Conservation (phyloP, 2,113 vertebrate species). For the Odontophorus gujanensis region DNA sequence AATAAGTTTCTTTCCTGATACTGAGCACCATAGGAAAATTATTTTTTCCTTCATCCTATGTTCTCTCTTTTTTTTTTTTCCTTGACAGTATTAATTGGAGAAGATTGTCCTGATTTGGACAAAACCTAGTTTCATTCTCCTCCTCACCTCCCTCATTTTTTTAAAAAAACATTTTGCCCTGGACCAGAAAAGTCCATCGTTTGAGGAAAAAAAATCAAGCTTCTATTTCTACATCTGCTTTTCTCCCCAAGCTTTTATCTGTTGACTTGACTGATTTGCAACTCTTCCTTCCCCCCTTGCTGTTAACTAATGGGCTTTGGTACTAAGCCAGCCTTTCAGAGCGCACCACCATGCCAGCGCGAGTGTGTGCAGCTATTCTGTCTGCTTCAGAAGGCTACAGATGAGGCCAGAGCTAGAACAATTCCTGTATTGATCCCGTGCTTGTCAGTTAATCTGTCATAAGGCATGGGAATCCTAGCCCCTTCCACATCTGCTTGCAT, state of each 20-base stretch:
- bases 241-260: slow-evolving; percentile 48
- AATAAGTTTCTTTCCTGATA: background rate
- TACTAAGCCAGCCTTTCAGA: slow-evolving; percentile 60
- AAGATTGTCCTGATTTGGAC: background rate
- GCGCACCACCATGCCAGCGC: slow-evolving; percentile 29
- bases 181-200: background rate
- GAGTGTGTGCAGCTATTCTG: slow-evolving; percentile 62
- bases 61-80: background rate
- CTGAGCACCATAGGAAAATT: background rate
- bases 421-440: slow-evolving; percentile 65
- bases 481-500: slow-evolving; percentile 77
- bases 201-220: slow-evolving; percentile 28
- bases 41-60: background rate
- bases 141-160: background rate
- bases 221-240: slow-evolving; percentile 31
- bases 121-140: background rate
- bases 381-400: slow-evolving; percentile 40
- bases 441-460: slow-evolving; percentile 74
- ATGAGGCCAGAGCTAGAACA: slow-evolving; percentile 68
- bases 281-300: slow-evolving; percentile 23
- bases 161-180: background rate
- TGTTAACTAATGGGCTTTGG: slow-evolving; percentile 57
- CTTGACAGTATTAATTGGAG: background rate
- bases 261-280: slow-evolving; percentile 45
- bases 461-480: slow-evolving; percentile 77